These are phyloP conservation scores for Watersipora subatra DNA, from an alignment of 1,140 invertebrate genomes.

Conservation along the genomic window DNA sequence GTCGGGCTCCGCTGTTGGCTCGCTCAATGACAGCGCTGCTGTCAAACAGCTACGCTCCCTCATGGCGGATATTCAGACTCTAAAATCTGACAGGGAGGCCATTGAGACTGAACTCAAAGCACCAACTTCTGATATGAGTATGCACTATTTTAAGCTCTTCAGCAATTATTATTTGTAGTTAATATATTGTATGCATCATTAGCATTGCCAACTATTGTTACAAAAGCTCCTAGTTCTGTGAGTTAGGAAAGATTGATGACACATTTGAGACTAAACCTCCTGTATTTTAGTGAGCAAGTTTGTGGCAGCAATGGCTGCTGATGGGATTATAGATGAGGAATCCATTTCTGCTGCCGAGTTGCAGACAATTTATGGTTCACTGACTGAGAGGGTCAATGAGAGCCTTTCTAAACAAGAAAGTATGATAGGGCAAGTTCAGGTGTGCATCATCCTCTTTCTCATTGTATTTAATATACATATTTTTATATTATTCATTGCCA, in stretches of 20 bases:
- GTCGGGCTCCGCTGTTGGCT: conserved; percentile 25
- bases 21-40: conserved; percentile 37
- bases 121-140: conserved; percentile 64
- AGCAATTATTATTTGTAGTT: too few relatives aligned
- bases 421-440: conserved; percentile 63
- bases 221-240: too few relatives aligned
- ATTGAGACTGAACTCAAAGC: conserved; percentile 77
- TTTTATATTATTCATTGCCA: too few relatives aligned
- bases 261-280: too few relatives aligned
- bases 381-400: conserved; percentile 61
- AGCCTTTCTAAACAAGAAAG: conserved; percentile 63
- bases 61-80: conserved; percentile 72
- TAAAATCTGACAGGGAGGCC: conserved; percentile 75
- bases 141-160: conserved; percentile 17
- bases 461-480: too few relatives aligned
- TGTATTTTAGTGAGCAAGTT: conserved; percentile 52
- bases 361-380: conserved; percentile 60
- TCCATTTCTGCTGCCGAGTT: conserved; percentile 61
- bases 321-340: conserved; percentile 76
- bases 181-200: too few relatives aligned
- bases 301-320: conserved; percentile 60
- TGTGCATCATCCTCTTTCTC: too few relatives aligned
- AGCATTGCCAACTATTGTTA: too few relatives aligned
- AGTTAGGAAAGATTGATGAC: too few relatives aligned
- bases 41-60: conserved; percentile 57